Evolutionary conservation across 2,113 vertebrate species (phyloP).

Genomic region (Calyptomena viridis): DNA sequence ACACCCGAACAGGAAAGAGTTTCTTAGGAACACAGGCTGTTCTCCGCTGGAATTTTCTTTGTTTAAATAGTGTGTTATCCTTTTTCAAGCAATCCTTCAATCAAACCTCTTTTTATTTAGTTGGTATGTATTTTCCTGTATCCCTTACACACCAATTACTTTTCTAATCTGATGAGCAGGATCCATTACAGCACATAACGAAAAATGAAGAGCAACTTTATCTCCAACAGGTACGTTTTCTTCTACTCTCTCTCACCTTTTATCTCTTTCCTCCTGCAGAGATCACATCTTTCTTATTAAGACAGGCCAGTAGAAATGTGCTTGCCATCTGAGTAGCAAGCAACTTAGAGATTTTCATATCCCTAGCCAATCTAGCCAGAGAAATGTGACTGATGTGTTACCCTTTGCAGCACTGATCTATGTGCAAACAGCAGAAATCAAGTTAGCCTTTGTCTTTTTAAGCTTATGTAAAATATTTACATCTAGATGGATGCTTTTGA

Average conservation of each 20-base stretch:
- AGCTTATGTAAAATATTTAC: conserved; percentile 33
- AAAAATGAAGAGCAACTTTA: not conserved
- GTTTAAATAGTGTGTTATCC: not conserved
- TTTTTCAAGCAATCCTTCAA: not conserved
- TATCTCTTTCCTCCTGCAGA: not conserved
- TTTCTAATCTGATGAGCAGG: not conserved
- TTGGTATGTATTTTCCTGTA: not conserved
- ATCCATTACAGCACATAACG: not conserved
- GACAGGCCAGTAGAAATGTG: not conserved
- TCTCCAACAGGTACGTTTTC: not conserved
- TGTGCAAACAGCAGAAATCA: not conserved
- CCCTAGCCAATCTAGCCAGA: not conserved
- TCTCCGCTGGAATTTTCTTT: not conserved
- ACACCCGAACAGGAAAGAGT: not conserved
- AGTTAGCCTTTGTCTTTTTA: not conserved
- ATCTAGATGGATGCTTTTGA: not conserved
- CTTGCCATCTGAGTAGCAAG: not conserved
- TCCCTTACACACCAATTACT: not conserved
- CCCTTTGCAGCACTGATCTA: not conserved
- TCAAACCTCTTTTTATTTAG: not conserved
- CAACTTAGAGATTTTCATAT: not conserved
- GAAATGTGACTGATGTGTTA: not conserved
- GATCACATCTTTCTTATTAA: not conserved
- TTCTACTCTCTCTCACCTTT: not conserved
- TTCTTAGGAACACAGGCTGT: not conserved